Evolutionary conservation across 2,888 invertebrate genomes (phyloP).

Genomic region (Callosobruchus maculatus): DNA sequence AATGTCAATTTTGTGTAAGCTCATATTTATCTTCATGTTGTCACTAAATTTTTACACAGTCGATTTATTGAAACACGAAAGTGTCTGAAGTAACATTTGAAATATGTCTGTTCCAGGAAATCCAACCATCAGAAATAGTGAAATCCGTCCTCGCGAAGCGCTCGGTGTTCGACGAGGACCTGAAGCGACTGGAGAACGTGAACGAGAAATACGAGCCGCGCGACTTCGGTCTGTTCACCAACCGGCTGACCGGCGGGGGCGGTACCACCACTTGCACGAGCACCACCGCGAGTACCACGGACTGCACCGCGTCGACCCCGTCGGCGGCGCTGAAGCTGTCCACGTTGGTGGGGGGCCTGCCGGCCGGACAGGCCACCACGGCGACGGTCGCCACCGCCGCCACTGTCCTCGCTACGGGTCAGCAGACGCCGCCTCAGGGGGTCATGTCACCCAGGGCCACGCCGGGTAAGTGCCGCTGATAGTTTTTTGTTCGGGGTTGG

Average conservation of each 20-base stretch:
- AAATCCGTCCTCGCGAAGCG: slow-evolving; percentile 87
- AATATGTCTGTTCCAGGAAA: slow-evolving; percentile 61
- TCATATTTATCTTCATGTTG: too few species aligned
- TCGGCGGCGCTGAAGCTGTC: slow-evolving; percentile 12
- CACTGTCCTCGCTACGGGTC: slow-evolving; percentile 12
- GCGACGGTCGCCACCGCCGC: slow-evolving; percentile 8
- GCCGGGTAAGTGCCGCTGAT: slow-evolving; percentile 26
- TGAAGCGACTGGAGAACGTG: slow-evolving; percentile 85
- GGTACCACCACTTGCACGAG: slow-evolving; percentile 22
- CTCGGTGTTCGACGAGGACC: slow-evolving; percentile 94
- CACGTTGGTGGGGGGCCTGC: slow-evolving; percentile 12
- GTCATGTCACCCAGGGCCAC: slow-evolving; percentile 42
- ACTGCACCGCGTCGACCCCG: slow-evolving; percentile 4
- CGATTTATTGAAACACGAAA: too few species aligned
- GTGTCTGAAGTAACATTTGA: too few species aligned
- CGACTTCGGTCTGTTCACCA: slow-evolving; percentile 51
- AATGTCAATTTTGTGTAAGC: too few species aligned
- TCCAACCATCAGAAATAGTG: slow-evolving; percentile 91
- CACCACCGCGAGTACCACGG: slow-evolving; percentile 19
- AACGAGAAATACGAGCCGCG: slow-evolving; percentile 75
- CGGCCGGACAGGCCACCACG: slow-evolving; percentile 4
- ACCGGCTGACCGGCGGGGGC: slow-evolving; percentile 9
- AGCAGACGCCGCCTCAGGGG: slow-evolving; percentile 31
- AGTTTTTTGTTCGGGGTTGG: too few species aligned
- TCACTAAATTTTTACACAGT: too few species aligned